These are phyloP conservation scores for Diabrotica virgifera DNA, from an alignment of 1,140 invertebrate genomes.

Conservation along the genomic window DNA sequence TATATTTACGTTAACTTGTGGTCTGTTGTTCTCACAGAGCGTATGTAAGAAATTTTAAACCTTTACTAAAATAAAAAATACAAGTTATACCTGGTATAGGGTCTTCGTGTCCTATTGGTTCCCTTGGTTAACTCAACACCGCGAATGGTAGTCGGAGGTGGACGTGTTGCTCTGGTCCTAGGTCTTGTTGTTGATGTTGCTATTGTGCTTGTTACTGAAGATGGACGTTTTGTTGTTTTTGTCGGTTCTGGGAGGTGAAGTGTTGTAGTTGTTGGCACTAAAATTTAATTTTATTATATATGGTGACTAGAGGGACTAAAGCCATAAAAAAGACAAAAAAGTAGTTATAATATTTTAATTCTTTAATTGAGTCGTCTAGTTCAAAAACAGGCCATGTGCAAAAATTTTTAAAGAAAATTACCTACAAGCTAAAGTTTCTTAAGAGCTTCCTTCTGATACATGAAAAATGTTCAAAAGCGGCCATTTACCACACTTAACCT, in stretches of 20 bases:
- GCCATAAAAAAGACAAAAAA: no score
- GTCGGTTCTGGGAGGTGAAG: constrained; percentile 24
- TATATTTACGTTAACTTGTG: no score
- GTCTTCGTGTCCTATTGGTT: constrained; percentile 34
- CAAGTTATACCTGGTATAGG: not conserved
- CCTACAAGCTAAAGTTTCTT: no score
- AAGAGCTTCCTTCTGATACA: no score
- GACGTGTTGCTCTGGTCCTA: constrained; percentile 46
- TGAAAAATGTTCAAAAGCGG: no score
- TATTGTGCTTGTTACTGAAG: constrained; percentile 11
- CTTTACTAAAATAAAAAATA: not conserved
- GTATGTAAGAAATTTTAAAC: constrained; percentile 16
- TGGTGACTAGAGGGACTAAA: no score
- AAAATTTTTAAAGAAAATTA: no score
- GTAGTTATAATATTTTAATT: no score
- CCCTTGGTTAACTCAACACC: constrained; percentile 32
- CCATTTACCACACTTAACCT: no score
- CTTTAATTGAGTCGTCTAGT: no score
- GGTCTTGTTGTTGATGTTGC: constrained; percentile 30
- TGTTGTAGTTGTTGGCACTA: constrained; percentile 36
- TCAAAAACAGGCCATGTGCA: no score
- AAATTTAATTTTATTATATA: not conserved
- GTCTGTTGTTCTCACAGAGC: not conserved
- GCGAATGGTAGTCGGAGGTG: constrained; percentile 45
- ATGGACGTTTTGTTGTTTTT: constrained; percentile 20